Base-by-base conservation (phyloP, 2,113 vertebrate genomes). In the Meleagris gallopavo region DNA sequence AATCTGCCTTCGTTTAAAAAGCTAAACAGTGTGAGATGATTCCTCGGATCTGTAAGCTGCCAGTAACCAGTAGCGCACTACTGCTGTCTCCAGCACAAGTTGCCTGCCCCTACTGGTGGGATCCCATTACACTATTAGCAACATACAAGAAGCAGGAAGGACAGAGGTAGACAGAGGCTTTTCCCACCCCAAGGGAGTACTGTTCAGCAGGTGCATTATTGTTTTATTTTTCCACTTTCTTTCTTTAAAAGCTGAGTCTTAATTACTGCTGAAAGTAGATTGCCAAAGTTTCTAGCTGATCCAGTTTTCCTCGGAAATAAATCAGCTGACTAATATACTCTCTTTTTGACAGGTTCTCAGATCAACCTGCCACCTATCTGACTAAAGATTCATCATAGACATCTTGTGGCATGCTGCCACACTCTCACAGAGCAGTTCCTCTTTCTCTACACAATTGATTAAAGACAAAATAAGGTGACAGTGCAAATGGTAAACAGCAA, bases 291-390 rank as follows among this genome's bases (percentile, higher is more conserved):
- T 77, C 41, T 46, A 80, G 54, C 13, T 64, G 67, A 30, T 60
- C 1, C 0, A 19, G 18, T 66, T 70, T 90, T 70, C 45, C 54
- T 69, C 72, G 30, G 25, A 89, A 87, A 75, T 57, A 46, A 90
- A 12, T 36, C 84, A 27, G 72, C 77, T 36, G 83, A 40, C 45
- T 86, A 58, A n/a, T 66, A 50, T 76, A 57, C 46, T 78, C 46
- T 73, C 75, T 75, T 81, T 76, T 29, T 50, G 70, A 50, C 55
- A 89, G 14, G 18, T 89, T 77, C 65, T 87, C 77, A 80, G 57
- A 74, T 60, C 43, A 93, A 62, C 32, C 6, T 57, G 43, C 27
- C 80, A 57, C 46, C 92, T 95, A 87, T 71, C 84, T 91, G 93
- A 84, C 83, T 79, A 92, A 89, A 64, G 13, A 21, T 76, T 89